These are phyloP conservation scores for Isoperla grammatica DNA, from an alignment of 2,888 invertebrate species.

Conservation along the genomic window DNA sequence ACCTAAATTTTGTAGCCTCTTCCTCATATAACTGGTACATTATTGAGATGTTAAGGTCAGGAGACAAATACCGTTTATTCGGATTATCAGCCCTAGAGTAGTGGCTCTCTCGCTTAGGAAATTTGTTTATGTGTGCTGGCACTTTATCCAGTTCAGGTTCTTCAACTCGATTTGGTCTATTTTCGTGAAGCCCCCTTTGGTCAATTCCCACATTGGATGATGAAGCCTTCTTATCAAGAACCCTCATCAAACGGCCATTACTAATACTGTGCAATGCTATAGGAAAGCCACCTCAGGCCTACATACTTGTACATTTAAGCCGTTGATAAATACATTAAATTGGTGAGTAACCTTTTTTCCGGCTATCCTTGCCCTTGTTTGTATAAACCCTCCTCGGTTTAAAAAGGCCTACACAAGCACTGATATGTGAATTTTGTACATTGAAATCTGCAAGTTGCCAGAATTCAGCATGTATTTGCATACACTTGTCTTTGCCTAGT, in stretches of 20 bases:
- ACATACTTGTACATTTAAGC: background rate
- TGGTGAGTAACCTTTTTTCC: background rate
- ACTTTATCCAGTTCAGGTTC: background rate
- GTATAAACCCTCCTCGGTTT: background rate
- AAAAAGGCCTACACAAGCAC: background rate
- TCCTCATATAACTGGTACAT: background rate
- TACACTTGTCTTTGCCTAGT: background rate
- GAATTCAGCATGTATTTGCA: background rate
- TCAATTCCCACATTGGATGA: background rate
- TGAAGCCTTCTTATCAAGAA: background rate
- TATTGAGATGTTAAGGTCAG: background rate
- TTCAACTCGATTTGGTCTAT: background rate
- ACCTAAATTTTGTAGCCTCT: background rate
- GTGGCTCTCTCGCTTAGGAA: background rate
- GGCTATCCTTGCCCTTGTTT: background rate
- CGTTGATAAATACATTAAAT: background rate
- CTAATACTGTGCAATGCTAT: conserved; percentile 5
- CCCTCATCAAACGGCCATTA: background rate
- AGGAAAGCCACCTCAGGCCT: background rate
- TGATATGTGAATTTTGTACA: background rate
- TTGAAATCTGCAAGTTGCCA: background rate
- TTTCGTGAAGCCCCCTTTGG: background rate
- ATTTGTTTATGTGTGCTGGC: background rate
- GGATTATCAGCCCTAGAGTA: background rate
- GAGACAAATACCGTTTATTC: background rate